Conservation (phyloP, 2,888 invertebrate genomes). For the Drosophila tripunctata region DNA sequence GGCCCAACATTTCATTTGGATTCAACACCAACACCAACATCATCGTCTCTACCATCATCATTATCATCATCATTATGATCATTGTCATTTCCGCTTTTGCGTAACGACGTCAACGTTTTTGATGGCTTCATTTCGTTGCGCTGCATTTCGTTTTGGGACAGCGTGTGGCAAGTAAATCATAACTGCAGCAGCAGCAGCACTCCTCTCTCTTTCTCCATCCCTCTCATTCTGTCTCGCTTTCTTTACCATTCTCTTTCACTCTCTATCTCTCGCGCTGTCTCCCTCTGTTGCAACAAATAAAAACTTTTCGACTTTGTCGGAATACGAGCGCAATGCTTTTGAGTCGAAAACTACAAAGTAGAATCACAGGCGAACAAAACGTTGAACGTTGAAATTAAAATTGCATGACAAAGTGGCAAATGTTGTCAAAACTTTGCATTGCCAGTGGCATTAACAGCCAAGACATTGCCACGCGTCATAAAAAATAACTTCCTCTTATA, state of each 20-base stretch:
- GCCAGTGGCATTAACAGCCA: slow-evolving; percentile 36
- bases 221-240: neutral
- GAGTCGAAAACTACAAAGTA: slow-evolving; percentile 61
- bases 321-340: slow-evolving; percentile 58
- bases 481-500: neutral
- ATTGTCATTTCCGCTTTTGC: slow-evolving; percentile 78
- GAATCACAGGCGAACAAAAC: slow-evolving; percentile 42
- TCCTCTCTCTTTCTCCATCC: neutral
- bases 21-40: slow-evolving; percentile 36
- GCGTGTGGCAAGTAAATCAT: slow-evolving; percentile 70
- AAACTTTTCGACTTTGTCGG: slow-evolving; percentile 76
- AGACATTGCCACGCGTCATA: slow-evolving; percentile 28
- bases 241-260: too few relatives aligned
- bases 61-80: slow-evolving; percentile 44
- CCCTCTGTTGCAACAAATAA: slow-evolving; percentile 40
- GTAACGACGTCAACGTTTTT: slow-evolving; percentile 76
- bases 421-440: slow-evolving; percentile 75
- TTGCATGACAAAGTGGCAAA: slow-evolving; percentile 78
- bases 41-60: slow-evolving; percentile 8
- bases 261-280: neutral
- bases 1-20: slow-evolving; percentile 61
- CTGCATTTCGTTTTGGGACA: slow-evolving; percentile 57
- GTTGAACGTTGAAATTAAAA: slow-evolving; percentile 64
- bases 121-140: slow-evolving; percentile 76
- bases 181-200: slow-evolving; percentile 51